Percentiles rank a stretch among this genome's conserved stretches.
phyloP scores from a whole-genome alignment of 2,797 vertebrate genomes.

The Silurus aristotelis region DNA sequence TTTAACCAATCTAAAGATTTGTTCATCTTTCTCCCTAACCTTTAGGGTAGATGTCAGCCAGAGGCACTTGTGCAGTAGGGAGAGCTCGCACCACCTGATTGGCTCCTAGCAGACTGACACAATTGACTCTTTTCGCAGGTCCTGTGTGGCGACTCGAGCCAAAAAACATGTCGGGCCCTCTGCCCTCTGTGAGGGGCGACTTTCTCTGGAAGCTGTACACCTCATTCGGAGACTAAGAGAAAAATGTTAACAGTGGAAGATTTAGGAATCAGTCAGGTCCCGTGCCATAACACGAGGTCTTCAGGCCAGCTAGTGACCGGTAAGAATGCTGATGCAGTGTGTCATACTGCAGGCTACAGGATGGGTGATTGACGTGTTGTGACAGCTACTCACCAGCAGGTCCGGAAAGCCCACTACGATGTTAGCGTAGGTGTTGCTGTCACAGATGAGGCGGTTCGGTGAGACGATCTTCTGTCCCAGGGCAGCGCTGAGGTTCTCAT shows the following conservation, averaged over 20 bases:
- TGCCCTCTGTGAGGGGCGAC: slow-evolving; percentile 66
- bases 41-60: slow-evolving; percentile 90
- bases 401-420: slow-evolving; percentile 93
- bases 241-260: slow-evolving; percentile 34
- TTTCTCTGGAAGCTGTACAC: slow-evolving; percentile 89
- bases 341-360: not conserved
- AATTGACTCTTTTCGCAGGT: slow-evolving; percentile 80
- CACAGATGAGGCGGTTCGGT: slow-evolving; percentile 87
- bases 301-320: not conserved
- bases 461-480: slow-evolving; percentile 90
- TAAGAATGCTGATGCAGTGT: not conserved
- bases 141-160: slow-evolving; percentile 70
- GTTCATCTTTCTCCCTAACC: slow-evolving; percentile 71
- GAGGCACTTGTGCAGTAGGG: slow-evolving; percentile 83
- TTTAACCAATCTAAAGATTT: not conserved
- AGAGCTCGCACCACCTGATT: slow-evolving; percentile 91
- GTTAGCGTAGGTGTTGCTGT: slow-evolving; percentile 80
- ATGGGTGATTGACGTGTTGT: slow-evolving; percentile 5
- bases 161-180: slow-evolving; percentile 72
- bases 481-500: slow-evolving; percentile 89
- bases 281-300: not conserved
- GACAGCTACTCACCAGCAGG: slow-evolving; percentile 82
- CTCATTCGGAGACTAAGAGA: slow-evolving; percentile 89
- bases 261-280: not conserved
- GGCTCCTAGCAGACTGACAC: slow-evolving; percentile 79